Percentiles rank a stretch among this genome's conserved stretches.
phyloP scores from a whole-genome alignment of 2,113 vertebrate genomes.

The Australoheros scitulus region DNA sequence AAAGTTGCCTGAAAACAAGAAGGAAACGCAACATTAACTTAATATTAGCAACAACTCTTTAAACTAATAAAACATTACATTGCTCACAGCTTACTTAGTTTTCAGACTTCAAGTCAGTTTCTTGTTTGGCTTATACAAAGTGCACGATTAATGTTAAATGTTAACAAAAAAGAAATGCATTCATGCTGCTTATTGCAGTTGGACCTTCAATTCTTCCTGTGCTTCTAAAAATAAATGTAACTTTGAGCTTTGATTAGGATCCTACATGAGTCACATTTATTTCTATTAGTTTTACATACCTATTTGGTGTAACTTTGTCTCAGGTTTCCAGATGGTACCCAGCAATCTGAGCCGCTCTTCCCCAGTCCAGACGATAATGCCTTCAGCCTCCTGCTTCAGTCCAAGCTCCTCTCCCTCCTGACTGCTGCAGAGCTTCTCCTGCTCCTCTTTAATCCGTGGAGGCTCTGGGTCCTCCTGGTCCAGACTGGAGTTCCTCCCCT shows the following conservation, averaged over 20 bases:
- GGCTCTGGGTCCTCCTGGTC: background rate
- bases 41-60: no score
- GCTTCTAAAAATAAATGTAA: background rate
- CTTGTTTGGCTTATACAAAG: no score
- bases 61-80: no score
- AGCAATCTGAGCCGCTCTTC: background rate
- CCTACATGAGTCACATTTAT: background rate
- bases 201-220: background rate
- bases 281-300: no score
- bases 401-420: background rate
- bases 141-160: no score
- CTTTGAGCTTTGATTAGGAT: background rate
- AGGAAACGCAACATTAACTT: no score
- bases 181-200: background rate
- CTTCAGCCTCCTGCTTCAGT: background rate
- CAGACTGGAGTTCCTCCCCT: background rate
- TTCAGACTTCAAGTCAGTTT: no score
- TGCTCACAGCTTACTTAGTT: no score
- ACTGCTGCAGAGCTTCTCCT: background rate
- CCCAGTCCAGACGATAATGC: background rate
- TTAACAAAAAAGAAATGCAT: background rate
- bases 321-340: background rate
- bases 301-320: no score
- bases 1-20: no score
- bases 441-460: background rate